Evolutionary conservation across 2,113 vertebrate genomes (phyloP).

Genomic region (Dasyprocta punctata): DNA sequence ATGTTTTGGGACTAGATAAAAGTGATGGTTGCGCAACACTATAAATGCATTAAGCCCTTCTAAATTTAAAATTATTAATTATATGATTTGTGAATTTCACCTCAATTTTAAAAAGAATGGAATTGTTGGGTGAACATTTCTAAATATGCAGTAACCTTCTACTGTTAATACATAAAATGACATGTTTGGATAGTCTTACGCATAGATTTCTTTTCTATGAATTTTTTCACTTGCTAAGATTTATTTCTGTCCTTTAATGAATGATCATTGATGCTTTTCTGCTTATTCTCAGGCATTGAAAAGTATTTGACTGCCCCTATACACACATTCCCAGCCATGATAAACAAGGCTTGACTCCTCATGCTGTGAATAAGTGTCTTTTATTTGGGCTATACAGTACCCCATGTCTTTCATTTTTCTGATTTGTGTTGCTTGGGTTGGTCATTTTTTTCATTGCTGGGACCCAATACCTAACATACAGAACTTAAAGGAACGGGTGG

Average conservation of each 20-base stretch:
- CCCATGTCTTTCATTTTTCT: not conserved
- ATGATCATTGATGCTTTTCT: not conserved
- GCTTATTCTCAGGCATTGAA: not conserved
- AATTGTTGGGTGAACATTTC: not conserved
- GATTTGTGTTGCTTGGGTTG: not conserved
- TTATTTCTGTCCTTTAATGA: not conserved
- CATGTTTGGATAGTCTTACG: not conserved
- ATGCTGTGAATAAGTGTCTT: not conserved
- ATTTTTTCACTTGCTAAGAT: not conserved
- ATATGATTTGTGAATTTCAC: not conserved
- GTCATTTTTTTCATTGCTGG: not conserved
- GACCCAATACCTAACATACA: not conserved
- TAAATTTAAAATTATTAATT: constrained; percentile 11
- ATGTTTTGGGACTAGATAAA: not conserved
- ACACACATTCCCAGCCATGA: not conserved
- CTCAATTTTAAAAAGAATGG: not conserved
- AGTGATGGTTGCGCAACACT: not conserved
- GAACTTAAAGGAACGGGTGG: not conserved
- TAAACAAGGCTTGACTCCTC: not conserved
- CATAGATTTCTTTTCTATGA: not conserved
- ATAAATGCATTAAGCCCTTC: not conserved
- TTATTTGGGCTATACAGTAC: not conserved
- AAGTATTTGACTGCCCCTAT: not conserved
- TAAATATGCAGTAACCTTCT: not conserved
- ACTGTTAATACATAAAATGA: not conserved